Evolutionary conservation across 30 jellyfish, hydroid and myxozoan genomes (phyloP), one percentile per base, ranked within the genome.

Genomic region (Chironex yamaguchii): DNA sequence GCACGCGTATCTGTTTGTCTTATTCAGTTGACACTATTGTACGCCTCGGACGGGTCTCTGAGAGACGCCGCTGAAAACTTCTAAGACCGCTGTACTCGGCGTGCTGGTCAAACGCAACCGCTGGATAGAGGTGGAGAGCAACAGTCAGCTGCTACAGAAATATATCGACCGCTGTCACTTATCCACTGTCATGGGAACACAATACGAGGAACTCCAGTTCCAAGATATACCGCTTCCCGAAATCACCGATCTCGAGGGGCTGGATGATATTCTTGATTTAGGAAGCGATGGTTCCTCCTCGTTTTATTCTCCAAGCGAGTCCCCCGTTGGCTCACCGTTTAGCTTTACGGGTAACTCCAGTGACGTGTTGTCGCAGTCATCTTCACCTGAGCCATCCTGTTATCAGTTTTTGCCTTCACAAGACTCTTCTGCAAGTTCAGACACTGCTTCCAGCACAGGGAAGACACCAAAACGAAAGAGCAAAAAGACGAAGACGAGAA

Each of bases 1-100:
- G 95, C 95, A 85, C 95, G 95, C 95, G 95, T 64, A 84, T 31
- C 53, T 85, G 89, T 85, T 85, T 85, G 95, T 82, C 13, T 81
- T 85, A 85, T 63, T 72, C 76, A 68, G 95, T 75, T 74, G 1
- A 70, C 48, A 71, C 85, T 69, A 85, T 85, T 75, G 89, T 62
- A 63, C 77, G 89, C 95, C 73, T 71, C 73, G 89, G 95, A 84
- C 85, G 33, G 53, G 76, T 62, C 24, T 21, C 21, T 29, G 67
- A 26, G 3, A 82, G 71, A 62, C 49, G 42, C 94, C 94, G 94
- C 94, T 84, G 94, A 13, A 34, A 71, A 82, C 28, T n/a, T 28
- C 31, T 52, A 76, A 36, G 80, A 66, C 65, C n/a, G 79, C 65
- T n/a, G 52, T n/a, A 42, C 58, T 9, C 17, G 17, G 17, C 13